phyloP scores from a whole-genome alignment of 1,140 invertebrate species.

The Lineus longissimus region DNA sequence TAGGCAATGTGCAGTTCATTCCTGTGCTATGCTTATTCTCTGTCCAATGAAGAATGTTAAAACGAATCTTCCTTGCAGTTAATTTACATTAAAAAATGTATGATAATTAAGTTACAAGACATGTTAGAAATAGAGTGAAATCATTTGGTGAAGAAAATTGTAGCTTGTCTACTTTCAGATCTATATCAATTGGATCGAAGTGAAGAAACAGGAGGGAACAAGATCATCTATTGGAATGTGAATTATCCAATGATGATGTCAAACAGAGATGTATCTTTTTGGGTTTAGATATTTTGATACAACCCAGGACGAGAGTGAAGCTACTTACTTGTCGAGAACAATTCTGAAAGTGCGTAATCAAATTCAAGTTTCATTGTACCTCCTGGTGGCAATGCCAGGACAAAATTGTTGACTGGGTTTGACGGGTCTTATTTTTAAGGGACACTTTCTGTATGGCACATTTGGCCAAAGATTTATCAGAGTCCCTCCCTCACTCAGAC shows the following conservation, averaged over 20 bases:
- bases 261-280: slow-evolving; percentile 51
- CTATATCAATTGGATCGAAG: neutral
- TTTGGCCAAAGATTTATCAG: too few relatives aligned
- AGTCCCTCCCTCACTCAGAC: neutral
- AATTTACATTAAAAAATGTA: neutral
- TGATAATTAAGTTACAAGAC: too few relatives aligned
- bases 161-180: neutral
- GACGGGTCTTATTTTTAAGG: too few relatives aligned
- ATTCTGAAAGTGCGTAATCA: neutral
- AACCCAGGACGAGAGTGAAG: neutral
- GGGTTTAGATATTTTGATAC: neutral
- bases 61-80: neutral
- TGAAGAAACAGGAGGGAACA: slow-evolving; percentile 25
- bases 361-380: neutral
- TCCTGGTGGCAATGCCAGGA: neutral
- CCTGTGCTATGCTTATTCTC: neutral
- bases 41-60: neutral
- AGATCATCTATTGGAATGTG: slow-evolving; percentile 48
- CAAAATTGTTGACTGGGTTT: neutral
- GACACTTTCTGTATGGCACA: too few relatives aligned
- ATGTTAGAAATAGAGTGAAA: neutral
- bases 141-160: neutral
- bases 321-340: neutral
- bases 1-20: neutral
- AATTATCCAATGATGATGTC: slow-evolving; percentile 49